Conservation (phyloP, 2,797 vertebrate genomes). For the Epinephelus malabaricus region DNA sequence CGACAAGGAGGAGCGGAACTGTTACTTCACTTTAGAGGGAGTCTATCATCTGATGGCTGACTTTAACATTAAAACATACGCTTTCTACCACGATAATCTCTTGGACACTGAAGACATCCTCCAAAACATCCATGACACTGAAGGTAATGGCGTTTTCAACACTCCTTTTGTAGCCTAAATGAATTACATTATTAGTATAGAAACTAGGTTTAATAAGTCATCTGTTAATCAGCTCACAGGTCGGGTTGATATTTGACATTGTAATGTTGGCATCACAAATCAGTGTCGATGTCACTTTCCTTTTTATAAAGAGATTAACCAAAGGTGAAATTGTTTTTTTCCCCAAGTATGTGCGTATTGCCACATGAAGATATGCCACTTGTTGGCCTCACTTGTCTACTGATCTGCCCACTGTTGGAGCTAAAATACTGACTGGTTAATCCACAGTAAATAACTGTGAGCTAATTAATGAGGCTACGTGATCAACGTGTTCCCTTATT, state of each 20-base stretch:
- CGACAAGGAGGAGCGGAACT: conserved; percentile 91
- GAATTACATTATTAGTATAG: neutral
- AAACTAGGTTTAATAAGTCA: neutral
- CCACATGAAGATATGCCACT: too few species aligned
- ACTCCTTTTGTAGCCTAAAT: neutral
- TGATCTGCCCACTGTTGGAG: too few species aligned
- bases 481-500: neutral
- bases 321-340: neutral
- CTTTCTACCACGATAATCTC: conserved; percentile 77
- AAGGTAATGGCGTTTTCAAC: conserved; percentile 74
- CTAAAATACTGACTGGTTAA: too few species aligned
- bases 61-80: conserved; percentile 80
- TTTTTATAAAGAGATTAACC: neutral
- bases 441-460: too few species aligned
- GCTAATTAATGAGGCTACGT: neutral
- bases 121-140: conserved; percentile 70
- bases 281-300: neutral
- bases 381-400: neutral
- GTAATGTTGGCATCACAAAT: neutral
- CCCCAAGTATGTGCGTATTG: too few species aligned
- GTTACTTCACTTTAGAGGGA: conserved; percentile 94
- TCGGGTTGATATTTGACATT: neutral
- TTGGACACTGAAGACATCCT: conserved; percentile 89
- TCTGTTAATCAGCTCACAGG: neutral
- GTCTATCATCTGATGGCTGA: conserved; percentile 89